phyloP scores from a whole-genome alignment of 1,140 invertebrate genomes.

The Ctenoplectra terminalis region DNA sequence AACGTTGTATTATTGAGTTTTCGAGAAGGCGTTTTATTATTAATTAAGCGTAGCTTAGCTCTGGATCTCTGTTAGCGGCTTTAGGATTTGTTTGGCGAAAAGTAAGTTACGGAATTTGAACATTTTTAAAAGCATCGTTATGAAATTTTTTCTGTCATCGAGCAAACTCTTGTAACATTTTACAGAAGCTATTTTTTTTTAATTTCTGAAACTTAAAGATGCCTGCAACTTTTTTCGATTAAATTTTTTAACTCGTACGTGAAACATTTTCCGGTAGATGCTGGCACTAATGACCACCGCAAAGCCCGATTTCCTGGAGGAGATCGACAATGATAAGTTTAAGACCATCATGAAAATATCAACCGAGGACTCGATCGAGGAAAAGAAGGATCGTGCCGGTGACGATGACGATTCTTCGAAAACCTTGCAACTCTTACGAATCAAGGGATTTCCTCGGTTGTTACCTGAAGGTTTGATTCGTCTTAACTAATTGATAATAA shows the following conservation, averaged over 20 bases:
- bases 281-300: slow-evolving; percentile 42
- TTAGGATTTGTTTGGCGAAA: background rate
- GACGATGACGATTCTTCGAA: slow-evolving; percentile 22
- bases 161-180: too few relatives aligned
- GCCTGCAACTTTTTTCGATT: background rate
- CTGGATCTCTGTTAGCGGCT: background rate
- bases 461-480: slow-evolving; percentile 69
- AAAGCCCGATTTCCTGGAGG: slow-evolving; percentile 36
- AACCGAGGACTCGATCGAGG: slow-evolving; percentile 16
- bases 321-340: slow-evolving; percentile 51
- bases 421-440: slow-evolving; percentile 69
- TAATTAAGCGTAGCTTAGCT: too few relatives aligned
- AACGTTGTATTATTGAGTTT: background rate
- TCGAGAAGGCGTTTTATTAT: too few relatives aligned
- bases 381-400: slow-evolving; percentile 21
- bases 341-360: slow-evolving; percentile 41
- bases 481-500: background rate
- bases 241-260: background rate
- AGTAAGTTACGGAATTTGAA: too few relatives aligned
- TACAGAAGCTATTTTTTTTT: too few relatives aligned
- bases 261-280: slow-evolving; percentile 13
- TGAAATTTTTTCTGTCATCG: too few relatives aligned
- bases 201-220: too few relatives aligned
- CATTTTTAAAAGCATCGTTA: too few relatives aligned
- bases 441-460: slow-evolving; percentile 68